Evolutionary conservation across 2,797 vertebrate genomes (phyloP), one percentile per base, ranked within the genome.

Genomic region (Meda fulgida): DNA sequence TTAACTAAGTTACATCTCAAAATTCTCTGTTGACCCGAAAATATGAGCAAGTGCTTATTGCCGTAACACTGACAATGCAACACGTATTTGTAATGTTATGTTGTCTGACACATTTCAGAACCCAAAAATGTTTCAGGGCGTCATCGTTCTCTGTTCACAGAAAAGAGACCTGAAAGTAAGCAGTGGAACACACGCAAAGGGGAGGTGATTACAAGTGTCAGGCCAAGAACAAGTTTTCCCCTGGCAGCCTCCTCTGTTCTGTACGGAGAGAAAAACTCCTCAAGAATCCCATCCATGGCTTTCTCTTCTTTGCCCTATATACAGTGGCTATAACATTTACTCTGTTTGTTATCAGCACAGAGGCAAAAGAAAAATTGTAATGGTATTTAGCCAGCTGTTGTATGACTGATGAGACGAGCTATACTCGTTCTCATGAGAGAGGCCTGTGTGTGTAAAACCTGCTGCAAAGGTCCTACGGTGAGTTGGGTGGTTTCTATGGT

Each of bases 191-290:
- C 90, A 91, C 89, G 87, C 85, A 43, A 86, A 90, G 90, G 92
- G 94, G 92, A 94, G 90, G 90, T 83, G 85, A 92, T 92, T 92
- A 94, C 92, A 93, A 92, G 93, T 92, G 92, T 92, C 90, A 90
- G 92, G 91, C 90, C 90, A 85, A 78, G 88, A 93, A 90, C 89
- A 85, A 91, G 91, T 77, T 70, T 89, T 92, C 93, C 92, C 92
- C 80, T 36, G 91, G 88, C 93, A 92, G 85, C 11, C 11, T 55
- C 78, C 40, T 71, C 76, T 46, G 89, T 79, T 81, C 87, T 84
- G 81, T 84, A 82, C 67, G 77, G 84, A 67, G 31, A 70, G 60
- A 55, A 73, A 82, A 88, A 73, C 76, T 0, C 29, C 69, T 87
- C 53, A 23, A 85, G 14, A 87, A 73, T 72, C 86, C 85, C 46